Evolutionary conservation across 2,113 vertebrate species (phyloP).

Genomic region (Ailuropoda melanoleuca): DNA sequence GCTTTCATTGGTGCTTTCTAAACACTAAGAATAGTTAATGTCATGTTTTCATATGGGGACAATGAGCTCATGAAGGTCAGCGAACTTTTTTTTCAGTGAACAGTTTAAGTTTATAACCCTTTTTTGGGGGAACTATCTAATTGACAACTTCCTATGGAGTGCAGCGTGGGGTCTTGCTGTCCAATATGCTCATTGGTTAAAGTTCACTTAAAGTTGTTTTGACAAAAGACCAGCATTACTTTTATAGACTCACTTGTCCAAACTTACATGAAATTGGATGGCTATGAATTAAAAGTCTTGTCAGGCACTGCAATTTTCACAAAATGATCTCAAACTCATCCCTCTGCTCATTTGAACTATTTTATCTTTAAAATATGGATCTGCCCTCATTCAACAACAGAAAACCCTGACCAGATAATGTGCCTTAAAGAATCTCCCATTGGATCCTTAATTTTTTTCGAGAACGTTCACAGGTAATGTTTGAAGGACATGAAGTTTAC

Average conservation of each 20-base stretch:
- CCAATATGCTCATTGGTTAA: background rate
- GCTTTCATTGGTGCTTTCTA: background rate
- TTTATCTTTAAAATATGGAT: constrained; percentile 4
- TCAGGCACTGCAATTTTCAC: background rate
- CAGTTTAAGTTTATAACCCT: background rate
- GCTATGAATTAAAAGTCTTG: background rate
- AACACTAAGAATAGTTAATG: background rate
- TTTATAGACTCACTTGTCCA: background rate
- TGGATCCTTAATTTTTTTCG: background rate
- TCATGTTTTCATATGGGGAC: background rate
- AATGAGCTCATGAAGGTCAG: background rate
- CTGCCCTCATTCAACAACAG: background rate
- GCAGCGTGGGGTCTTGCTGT: background rate
- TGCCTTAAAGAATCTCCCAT: background rate
- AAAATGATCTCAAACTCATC: background rate
- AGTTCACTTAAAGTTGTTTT: background rate
- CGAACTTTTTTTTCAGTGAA: background rate
- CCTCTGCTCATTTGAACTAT: background rate
- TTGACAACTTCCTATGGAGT: background rate
- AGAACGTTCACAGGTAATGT: background rate
- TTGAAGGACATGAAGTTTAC: background rate
- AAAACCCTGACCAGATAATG: background rate
- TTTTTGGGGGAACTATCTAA: background rate
- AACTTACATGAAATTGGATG: background rate
- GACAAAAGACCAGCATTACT: background rate